Conservation (phyloP, 2,888 invertebrate genomes). For the Platycheirus rosarum region DNA sequence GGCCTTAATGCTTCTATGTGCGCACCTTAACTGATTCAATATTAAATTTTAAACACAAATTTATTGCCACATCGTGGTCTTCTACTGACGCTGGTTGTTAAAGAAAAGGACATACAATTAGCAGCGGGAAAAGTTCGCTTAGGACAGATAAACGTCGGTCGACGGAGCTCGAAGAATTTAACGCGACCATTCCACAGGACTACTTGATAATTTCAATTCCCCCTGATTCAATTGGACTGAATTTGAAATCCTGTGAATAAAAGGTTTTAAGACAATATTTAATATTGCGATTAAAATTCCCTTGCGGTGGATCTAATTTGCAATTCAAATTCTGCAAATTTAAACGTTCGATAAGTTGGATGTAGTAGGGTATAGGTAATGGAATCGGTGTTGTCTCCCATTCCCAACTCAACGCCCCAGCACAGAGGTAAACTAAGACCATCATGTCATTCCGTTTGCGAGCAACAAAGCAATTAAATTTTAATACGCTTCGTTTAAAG, state of each 20-base stretch:
- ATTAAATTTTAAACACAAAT: slow-evolving; percentile 52
- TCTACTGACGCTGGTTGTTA: no score
- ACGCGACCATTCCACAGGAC: not conserved
- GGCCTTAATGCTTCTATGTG: no score
- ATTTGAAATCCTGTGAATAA: slow-evolving; percentile 54
- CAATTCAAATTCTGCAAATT: slow-evolving; percentile 67
- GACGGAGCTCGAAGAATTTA: not conserved
- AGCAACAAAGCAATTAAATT: slow-evolving; percentile 67
- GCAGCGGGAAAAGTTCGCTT: no score
- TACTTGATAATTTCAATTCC: slow-evolving; percentile 52
- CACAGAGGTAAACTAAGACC: slow-evolving; percentile 41
- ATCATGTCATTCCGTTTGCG: slow-evolving; percentile 58
- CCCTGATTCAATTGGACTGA: slow-evolving; percentile 57
- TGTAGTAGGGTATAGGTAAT: not conserved
- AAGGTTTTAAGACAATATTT: slow-evolving; percentile 65
- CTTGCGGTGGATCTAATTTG: slow-evolving; percentile 66
- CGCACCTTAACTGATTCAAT: slow-evolving; percentile 53
- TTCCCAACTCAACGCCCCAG: not conserved
- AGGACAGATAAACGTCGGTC: no score
- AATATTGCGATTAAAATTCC: slow-evolving; percentile 71
- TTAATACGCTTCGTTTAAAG: slow-evolving; percentile 69
- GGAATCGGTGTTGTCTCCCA: no score
- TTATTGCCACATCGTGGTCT: not conserved
- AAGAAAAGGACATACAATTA: not conserved
- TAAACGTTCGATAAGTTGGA: slow-evolving; percentile 66